Percentiles rank a stretch among this genome's conserved stretches.
These are phyloP conservation scores for Rhimphoctona megacephalus DNA, from an alignment of 2,888 invertebrate species.

Conservation along the genomic window DNA sequence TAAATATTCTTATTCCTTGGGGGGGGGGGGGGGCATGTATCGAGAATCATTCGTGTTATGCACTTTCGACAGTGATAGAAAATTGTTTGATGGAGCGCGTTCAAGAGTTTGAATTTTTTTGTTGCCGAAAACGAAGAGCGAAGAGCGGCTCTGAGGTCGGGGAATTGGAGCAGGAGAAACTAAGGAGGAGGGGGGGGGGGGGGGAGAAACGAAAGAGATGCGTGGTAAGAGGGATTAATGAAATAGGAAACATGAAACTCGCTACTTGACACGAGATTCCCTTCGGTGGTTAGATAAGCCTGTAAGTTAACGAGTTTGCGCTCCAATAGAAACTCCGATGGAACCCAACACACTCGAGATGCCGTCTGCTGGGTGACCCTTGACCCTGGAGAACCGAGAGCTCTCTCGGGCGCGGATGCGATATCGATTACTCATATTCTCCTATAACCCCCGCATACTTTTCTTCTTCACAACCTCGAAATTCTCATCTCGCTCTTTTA, in stretches of 20 bases:
- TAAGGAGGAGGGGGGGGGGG: no score
- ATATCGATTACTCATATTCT: conserved; percentile 65
- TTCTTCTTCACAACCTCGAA: conserved; percentile 44
- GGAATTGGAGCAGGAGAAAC: no score
- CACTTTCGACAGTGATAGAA: no score
- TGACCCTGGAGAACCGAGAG: conserved; percentile 71
- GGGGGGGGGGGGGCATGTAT: no score
- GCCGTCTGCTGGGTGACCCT: conserved; percentile 61
- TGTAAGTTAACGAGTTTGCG: conserved; percentile 54
- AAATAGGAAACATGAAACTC: conserved; percentile 49
- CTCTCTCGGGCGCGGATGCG: conserved; percentile 52
- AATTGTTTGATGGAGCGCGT: no score
- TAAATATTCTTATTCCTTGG: no score
- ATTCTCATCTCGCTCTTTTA: conserved; percentile 27
- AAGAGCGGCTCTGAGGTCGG: no score
- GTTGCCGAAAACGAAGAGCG: no score
- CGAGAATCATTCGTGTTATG: no score
- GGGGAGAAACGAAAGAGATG: conserved; percentile 32
- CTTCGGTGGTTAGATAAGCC: conserved; percentile 44
- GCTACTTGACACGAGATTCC: conserved; percentile 44
- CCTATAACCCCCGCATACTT: neutral
- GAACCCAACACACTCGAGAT: conserved; percentile 31
- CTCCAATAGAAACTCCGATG: conserved; percentile 45
- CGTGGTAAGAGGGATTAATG: neutral
- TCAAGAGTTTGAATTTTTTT: no score